A percentile compares a stretch with the other conserved stretches of the same genome.
These are phyloP conservation scores for Rhinichthys osculus DNA, from an alignment of 2,797 vertebrate genomes.

Conservation along the genomic window DNA sequence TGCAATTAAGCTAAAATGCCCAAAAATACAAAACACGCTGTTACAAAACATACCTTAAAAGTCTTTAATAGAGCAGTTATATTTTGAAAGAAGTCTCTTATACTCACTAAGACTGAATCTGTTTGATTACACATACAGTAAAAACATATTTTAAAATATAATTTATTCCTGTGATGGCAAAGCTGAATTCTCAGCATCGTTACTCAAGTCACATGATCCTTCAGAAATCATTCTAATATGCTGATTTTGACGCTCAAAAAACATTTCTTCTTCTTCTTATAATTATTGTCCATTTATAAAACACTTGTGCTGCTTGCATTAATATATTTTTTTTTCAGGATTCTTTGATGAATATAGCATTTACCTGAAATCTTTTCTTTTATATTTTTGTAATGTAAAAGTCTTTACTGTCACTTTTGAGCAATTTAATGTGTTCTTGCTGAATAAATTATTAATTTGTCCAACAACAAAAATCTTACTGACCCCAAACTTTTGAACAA, in stretches of 20 bases:
- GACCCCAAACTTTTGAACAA: background rate
- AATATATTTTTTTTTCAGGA: background rate
- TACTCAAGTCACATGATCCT: background rate
- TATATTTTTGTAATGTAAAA: background rate
- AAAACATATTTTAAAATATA: background rate
- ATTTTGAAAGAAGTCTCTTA: background rate
- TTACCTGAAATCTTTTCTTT: background rate
- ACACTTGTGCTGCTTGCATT: no score
- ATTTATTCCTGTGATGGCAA: background rate
- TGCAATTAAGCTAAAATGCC: background rate
- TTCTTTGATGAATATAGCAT: background rate
- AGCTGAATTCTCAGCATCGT: background rate
- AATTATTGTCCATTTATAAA: background rate
- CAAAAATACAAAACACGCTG: background rate
- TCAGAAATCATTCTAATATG: background rate
- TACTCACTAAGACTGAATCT: background rate
- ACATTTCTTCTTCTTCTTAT: background rate
- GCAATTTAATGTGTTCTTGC: background rate
- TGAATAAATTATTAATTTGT: background rate
- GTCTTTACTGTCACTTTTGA: background rate
- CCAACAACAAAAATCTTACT: background rate
- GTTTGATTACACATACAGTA: background rate
- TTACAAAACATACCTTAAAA: background rate
- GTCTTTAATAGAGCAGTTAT: background rate
- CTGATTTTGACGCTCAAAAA: background rate